These are phyloP conservation scores for Gonatopus flavifemur DNA, from an alignment of 1,140 invertebrate genomes.

Conservation along the genomic window DNA sequence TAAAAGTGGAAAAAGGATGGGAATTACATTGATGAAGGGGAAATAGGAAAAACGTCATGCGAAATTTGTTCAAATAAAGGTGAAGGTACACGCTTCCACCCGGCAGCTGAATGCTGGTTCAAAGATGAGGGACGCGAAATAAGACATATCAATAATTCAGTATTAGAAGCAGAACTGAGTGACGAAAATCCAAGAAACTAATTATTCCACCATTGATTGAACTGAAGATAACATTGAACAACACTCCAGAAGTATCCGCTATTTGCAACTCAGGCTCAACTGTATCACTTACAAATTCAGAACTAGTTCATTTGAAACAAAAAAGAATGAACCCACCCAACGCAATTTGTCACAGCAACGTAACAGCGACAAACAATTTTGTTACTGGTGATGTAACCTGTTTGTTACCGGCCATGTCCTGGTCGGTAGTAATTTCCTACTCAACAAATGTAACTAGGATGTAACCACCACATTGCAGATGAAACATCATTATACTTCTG, in stretches of 20 bases:
- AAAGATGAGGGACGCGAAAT: constrained; percentile 10
- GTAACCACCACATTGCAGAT: no score
- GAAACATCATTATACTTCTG: no score
- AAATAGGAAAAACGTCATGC: constrained; percentile 7
- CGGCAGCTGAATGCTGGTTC: constrained; percentile 11
- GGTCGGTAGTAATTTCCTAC: no score
- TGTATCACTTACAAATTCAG: constrained; percentile 21
- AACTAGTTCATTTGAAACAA: constrained; percentile 11
- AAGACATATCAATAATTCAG: constrained; percentile 15
- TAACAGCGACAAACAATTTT: no score
- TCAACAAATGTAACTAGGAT: no score
- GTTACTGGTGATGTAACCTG: no score
- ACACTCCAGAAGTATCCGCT: constrained; percentile 5
- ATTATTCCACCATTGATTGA: constrained; percentile 19
- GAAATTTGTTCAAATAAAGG: constrained; percentile 9
- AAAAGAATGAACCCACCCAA: constrained; percentile 17
- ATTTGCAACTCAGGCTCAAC: constrained; percentile 25
- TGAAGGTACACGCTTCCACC: constrained; percentile 12
- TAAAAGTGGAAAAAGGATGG: background rate
- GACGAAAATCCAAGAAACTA: constrained; percentile 22
- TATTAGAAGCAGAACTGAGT: constrained; percentile 7
- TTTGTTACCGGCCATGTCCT: no score
- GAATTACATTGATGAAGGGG: constrained; percentile 1
- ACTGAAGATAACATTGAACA: constrained; percentile 15
- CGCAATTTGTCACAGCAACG: no score